phyloP scores from a whole-genome alignment of 2,113 vertebrate genomes.

The Ranitomeya imitator region DNA sequence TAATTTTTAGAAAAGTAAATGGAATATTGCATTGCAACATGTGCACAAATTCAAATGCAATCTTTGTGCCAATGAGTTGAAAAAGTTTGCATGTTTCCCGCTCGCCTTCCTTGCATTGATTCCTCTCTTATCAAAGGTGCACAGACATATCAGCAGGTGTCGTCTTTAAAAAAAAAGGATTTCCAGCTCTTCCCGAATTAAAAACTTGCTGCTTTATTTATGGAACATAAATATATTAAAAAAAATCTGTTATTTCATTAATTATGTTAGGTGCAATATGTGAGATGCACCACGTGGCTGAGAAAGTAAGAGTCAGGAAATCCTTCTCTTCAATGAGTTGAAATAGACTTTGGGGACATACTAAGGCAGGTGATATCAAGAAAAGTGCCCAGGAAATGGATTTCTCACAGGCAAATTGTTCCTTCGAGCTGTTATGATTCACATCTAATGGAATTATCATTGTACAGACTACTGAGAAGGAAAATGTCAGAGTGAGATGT shows the following conservation, averaged over 20 bases:
- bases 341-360: neutral
- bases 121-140: too few relatives aligned
- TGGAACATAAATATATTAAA: too few relatives aligned
- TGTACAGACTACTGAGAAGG: neutral
- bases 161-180: too few relatives aligned
- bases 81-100: neutral
- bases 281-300: too few relatives aligned
- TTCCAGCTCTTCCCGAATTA: too few relatives aligned
- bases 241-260: too few relatives aligned
- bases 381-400: slow-evolving; percentile 2
- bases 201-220: too few relatives aligned
- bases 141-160: too few relatives aligned
- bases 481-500: neutral
- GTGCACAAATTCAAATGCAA: neutral
- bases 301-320: too few relatives aligned
- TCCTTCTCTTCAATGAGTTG: neutral
- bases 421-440: neutral
- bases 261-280: too few relatives aligned
- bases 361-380: neutral
- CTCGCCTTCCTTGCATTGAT: too few relatives aligned
- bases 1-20: neutral
- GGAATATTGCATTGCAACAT: neutral
- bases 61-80: neutral
- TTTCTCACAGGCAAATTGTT: neutral
- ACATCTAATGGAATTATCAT: neutral